Percentiles rank a stretch among this genome's conserved stretches.
These are phyloP conservation scores for Eremophila alpestris DNA, from an alignment of 2,797 vertebrate species.

Conservation along the genomic window DNA sequence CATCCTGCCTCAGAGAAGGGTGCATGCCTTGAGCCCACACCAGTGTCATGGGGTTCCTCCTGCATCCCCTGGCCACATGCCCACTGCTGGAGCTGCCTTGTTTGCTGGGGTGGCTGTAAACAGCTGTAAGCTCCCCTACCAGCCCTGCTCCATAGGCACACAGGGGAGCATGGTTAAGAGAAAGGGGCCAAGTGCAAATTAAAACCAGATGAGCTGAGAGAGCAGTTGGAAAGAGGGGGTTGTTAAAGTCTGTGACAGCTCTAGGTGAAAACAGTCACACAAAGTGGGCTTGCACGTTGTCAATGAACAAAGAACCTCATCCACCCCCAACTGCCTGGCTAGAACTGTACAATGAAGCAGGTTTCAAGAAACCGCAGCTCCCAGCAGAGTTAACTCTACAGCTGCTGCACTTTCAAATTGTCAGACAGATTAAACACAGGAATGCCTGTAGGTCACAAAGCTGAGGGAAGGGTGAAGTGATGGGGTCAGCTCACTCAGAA, in stretches of 20 bases:
- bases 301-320: neutral
- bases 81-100: neutral
- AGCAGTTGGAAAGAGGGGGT: constrained; percentile 1
- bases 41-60: neutral
- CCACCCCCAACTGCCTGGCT: neutral
- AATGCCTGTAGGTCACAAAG: neutral
- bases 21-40: neutral
- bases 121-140: neutral
- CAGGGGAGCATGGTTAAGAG: neutral
- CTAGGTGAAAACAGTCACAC: constrained; percentile 38
- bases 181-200: constrained; percentile 60
- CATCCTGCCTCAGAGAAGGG: neutral
- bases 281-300: neutral
- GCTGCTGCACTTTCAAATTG: neutral
- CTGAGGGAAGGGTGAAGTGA: neutral
- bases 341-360: neutral
- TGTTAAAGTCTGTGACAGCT: constrained; percentile 22
- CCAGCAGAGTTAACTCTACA: constrained; percentile 30
- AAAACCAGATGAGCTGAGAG: constrained; percentile 61
- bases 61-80: rapidly evolving
- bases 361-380: neutral
- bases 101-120: constrained; percentile 18
- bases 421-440: constrained; percentile 29
- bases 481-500: neutral
- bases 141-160: neutral